Conservation (phyloP, 37 sponge, comb jelly and placozoan genomes). For the Petrosia ficiformis region DNA sequence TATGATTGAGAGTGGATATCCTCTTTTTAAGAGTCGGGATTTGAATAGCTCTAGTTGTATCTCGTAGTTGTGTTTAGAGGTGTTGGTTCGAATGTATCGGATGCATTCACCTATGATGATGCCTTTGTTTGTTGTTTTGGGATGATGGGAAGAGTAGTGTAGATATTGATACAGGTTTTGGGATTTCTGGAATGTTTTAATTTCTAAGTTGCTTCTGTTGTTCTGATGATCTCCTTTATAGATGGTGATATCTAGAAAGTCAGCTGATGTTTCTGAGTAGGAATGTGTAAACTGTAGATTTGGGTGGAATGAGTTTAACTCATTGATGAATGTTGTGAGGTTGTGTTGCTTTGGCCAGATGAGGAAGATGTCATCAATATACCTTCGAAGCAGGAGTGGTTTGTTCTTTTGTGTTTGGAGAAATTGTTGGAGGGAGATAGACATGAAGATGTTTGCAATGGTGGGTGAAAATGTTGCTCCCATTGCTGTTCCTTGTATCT, state of each 20-base stretch:
- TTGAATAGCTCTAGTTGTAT: not conserved
- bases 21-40: constrained; percentile 8
- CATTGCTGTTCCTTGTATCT: constrained; percentile 43
- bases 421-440: constrained; percentile 6
- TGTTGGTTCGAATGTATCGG: constrained; percentile 22
- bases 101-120: constrained; percentile 20
- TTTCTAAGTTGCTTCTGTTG: constrained; percentile 7
- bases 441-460: constrained; percentile 35
- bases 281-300: constrained; percentile 6
- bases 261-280: not conserved
- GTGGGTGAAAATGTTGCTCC: constrained; percentile 39
- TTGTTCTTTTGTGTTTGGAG: not conserved
- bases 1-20: constrained; percentile 12
- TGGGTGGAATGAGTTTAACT: constrained; percentile 18
- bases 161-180: constrained; percentile 36
- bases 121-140: constrained; percentile 3
- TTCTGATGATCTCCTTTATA: constrained; percentile 3
- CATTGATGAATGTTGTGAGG: not conserved
- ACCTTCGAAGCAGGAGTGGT: constrained; percentile 16
- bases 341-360: constrained; percentile 10
- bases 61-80: not conserved
- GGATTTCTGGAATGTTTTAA: constrained; percentile 23
- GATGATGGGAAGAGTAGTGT: constrained; percentile 18
- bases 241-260: constrained; percentile 7
- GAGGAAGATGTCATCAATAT: constrained; percentile 56